These are phyloP conservation scores for Heliconius himera DNA, from an alignment of 1,140 invertebrate species.

Conservation along the genomic window DNA sequence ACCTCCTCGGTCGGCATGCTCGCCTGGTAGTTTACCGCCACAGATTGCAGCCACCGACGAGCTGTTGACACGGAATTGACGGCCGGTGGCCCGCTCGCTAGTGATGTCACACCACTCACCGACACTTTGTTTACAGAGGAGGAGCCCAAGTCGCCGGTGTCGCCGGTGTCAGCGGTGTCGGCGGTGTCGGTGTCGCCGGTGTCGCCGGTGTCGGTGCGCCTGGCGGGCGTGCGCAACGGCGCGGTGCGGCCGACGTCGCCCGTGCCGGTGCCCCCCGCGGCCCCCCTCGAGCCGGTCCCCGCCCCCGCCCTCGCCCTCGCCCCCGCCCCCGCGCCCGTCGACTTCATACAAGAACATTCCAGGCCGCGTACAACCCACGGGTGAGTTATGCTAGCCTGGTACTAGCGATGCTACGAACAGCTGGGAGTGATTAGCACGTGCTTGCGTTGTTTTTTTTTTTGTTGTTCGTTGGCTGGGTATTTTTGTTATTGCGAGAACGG, in stretches of 20 bases:
- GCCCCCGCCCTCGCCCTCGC: slow-evolving; percentile 39
- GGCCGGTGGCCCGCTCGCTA: slow-evolving; percentile 27
- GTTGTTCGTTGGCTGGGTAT: slow-evolving; percentile 8
- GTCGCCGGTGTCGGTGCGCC: slow-evolving; percentile 55
- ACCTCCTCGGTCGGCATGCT: slow-evolving; percentile 50
- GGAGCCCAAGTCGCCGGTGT: slow-evolving; percentile 49
- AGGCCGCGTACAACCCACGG: slow-evolving; percentile 73
- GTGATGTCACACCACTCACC: slow-evolving; percentile 7
- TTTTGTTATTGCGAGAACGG: not conserved
- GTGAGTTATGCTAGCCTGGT: slow-evolving; percentile 70
- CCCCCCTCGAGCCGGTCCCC: slow-evolving; percentile 42
- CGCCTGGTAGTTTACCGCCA: slow-evolving; percentile 80
- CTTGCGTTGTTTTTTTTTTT: slow-evolving; percentile 12
- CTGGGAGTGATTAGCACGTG: slow-evolving; percentile 46
- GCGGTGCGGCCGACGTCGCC: slow-evolving; percentile 61
- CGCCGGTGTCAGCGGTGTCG: slow-evolving; percentile 4
- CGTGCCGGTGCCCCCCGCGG: slow-evolving; percentile 49
- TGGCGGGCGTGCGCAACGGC: slow-evolving; percentile 42
- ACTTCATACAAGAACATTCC: slow-evolving; percentile 80
- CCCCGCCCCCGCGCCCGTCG: slow-evolving; percentile 58
- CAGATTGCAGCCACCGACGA: slow-evolving; percentile 72
- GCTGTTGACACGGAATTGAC: slow-evolving; percentile 71
- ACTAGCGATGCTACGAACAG: slow-evolving; percentile 63
- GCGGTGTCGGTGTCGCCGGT: slow-evolving; percentile 40
- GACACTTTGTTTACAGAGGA: slow-evolving; percentile 66